These are phyloP conservation scores for Mamestra configurata DNA, from an alignment of 1,140 invertebrate genomes.

Conservation along the genomic window DNA sequence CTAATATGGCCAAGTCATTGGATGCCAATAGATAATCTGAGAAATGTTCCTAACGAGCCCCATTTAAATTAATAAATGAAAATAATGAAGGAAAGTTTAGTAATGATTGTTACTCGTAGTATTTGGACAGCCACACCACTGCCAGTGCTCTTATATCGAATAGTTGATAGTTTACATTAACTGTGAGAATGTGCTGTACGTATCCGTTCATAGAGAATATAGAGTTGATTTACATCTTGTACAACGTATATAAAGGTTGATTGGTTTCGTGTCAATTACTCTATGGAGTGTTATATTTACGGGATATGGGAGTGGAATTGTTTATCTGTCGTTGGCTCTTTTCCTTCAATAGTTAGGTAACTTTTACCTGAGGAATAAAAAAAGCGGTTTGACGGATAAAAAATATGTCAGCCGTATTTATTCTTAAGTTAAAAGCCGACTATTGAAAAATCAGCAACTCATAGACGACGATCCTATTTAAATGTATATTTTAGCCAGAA, in stretches of 20 bases:
- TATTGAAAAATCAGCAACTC: too few relatives aligned
- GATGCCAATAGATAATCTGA: too few relatives aligned
- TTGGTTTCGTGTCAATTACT: conserved; percentile 36
- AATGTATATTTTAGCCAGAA: background rate
- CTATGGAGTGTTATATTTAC: conserved; percentile 4
- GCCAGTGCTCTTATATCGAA: conserved; percentile 66
- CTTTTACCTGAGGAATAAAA: too few relatives aligned
- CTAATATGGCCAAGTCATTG: too few relatives aligned
- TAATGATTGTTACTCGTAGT: conserved; percentile 30
- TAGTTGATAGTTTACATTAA: conserved; percentile 32
- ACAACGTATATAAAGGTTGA: background rate
- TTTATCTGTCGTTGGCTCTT: conserved; percentile 30
- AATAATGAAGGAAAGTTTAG: background rate
- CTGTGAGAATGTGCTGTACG: conserved; percentile 3
- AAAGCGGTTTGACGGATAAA: too few relatives aligned
- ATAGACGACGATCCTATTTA: background rate
- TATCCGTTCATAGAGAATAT: conserved; percentile 38
- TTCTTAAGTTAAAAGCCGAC: too few relatives aligned
- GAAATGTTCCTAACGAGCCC: background rate
- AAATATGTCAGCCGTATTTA: too few relatives aligned
- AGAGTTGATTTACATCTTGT: conserved; percentile 6
- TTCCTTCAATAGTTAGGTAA: conserved; percentile 17
- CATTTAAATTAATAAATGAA: background rate
- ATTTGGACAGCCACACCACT: conserved; percentile 64
- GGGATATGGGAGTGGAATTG: background rate